Base-by-base conservation (phyloP, 2,888 invertebrate genomes). In the Cataglyphis altisquamis region DNA sequence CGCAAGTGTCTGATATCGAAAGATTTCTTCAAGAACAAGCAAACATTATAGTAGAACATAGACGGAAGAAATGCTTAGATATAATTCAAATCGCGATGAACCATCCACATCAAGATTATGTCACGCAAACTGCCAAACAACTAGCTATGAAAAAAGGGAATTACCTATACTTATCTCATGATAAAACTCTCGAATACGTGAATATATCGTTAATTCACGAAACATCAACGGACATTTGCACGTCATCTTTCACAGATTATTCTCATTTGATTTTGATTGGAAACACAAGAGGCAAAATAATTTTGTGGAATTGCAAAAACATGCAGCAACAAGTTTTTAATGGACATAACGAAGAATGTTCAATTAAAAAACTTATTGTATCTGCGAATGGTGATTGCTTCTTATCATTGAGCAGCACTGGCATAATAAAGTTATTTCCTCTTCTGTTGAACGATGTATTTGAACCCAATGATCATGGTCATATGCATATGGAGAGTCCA, bases 31-130 rank as follows among this genome's bases (percentile, higher is more conserved):
- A 96, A 88, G 95, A 96, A 3, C 96, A 96, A 88, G 97, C 97
- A 2, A 95, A 96, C 36, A 96, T 96, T 85, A 94, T 97, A 66
- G 96, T 96, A 88, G 96, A 96, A 80, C 96, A 96, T 89, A 95
- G 96, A 8, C 95, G 95, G 86, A 96, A 96, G 62, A 85, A 91
- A 4, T 94, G 94, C 55, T 88, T 95, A 0, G 97, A 97, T 92
- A 96, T 97, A 63, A 94, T 97, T 25, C 97, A 97, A 92, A 96
- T 97, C 88, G 97, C 97, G 3, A 94, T 97, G 36, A 96, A 96
- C 89, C 96, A 97, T 92, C 95, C 96, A n/a, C 95, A 95, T 48
- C 95, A 95, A 82, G 96, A 96, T 36, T 95, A 95, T 52, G 95
- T 97, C 0, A 96, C 96, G 88, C 94, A 96, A 32, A 95, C 95